Conservation (phyloP, 2,888 invertebrate genomes). For the Pyrgus malvae region DNA sequence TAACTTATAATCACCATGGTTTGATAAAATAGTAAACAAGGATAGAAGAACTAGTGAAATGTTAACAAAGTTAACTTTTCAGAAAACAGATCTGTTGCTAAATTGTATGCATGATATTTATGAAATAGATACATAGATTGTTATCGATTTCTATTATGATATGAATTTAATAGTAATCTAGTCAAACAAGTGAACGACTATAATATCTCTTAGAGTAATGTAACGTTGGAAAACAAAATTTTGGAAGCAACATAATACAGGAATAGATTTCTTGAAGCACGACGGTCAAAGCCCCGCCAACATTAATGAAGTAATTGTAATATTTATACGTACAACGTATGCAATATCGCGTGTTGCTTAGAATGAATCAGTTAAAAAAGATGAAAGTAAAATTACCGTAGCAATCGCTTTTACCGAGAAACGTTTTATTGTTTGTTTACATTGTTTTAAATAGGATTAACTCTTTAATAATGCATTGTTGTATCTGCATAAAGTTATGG, state of each 20-base stretch:
- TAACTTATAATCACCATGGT: too few relatives aligned
- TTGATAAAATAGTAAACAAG: too few relatives aligned
- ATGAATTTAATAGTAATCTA: too few relatives aligned
- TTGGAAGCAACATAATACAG: not conserved
- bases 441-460: conserved; percentile 8
- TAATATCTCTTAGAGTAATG: too few relatives aligned
- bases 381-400: conserved; percentile 26
- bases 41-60: too few relatives aligned
- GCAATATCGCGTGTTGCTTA: conserved; percentile 17
- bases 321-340: conserved; percentile 8
- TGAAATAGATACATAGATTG: too few relatives aligned
- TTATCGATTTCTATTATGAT: too few relatives aligned
- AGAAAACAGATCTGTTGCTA: too few relatives aligned
- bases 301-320: conserved; percentile 16
- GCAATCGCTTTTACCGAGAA: conserved; percentile 27
- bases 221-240: not conserved
- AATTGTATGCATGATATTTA: too few relatives aligned
- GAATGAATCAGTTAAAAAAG: conserved; percentile 21
- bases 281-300: conserved; percentile 9
- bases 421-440: conserved; percentile 21
- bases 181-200: not conserved
- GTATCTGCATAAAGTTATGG: not conserved
- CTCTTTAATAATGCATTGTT: conserved; percentile 16
- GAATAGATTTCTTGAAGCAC: conserved; percentile 8
- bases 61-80: too few relatives aligned